Base-by-base conservation (phyloP, 2,797 vertebrate genomes). In the Craterocephalus amniculus region DNA sequence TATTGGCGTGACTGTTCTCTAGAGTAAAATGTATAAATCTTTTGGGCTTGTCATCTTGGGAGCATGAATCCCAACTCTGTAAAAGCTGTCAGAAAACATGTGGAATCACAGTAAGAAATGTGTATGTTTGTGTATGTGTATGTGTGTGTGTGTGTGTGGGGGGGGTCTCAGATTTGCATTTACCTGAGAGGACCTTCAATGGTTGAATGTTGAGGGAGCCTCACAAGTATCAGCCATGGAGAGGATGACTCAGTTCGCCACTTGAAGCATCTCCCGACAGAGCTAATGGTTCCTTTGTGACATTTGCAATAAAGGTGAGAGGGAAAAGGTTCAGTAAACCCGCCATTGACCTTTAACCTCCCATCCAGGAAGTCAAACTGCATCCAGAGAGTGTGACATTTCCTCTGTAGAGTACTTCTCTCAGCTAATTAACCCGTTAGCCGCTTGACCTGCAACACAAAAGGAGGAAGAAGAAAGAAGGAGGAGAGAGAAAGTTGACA, bases 221-320 rank as follows among this genome's bases (percentile, higher is more conserved):
- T 35, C 63, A 72, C 45, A 12, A 51, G 58, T 84, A 66, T 85
- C 76, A 59, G 63, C 24, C 16, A 18, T 6, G 11, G 35, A 20
- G 12, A 57, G 34, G 59, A 63, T 34, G 3, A 16, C 36, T 22
- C 70, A 58, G 26, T 38, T 65, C 20, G 18, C 58, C 69, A 64
- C 65, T 70, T 60, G 56, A 82, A 68, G 65, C 20, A 48, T 61
- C 66, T 63, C 52, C 56, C 4, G 2, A 40, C 20, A 9, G 49
- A 55, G 75, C 69, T 85, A 83, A 91, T 86, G 86, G 87, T 62
- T 91, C 79, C 86, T 87, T 70, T 71, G 79, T 93, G 93, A 93
- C 94, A 94, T 94, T 95, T 94, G 32, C 85, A 83, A 92, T 90
- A 92, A 93, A 93, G 91, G 92, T 89, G 86, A 91, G 84, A 65